phyloP scores from a whole-genome alignment of 2,113 vertebrate species.

The Spheniscus mendiculus region DNA sequence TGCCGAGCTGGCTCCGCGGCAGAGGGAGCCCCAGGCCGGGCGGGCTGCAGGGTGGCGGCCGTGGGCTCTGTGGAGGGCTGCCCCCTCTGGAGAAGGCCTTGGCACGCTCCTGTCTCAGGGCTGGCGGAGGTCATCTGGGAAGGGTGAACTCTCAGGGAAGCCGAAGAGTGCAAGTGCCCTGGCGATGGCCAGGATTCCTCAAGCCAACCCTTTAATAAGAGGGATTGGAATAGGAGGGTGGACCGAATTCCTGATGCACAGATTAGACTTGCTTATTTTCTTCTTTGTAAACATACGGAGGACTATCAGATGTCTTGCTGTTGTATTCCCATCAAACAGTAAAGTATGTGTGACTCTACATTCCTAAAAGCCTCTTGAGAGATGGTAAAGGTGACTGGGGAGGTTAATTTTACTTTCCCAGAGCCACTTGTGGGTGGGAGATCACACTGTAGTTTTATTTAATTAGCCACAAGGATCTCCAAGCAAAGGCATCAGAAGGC shows the following conservation, averaged over 20 bases:
- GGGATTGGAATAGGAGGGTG: background rate
- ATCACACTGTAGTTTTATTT: background rate
- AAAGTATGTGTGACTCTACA: background rate
- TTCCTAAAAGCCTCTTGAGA: background rate
- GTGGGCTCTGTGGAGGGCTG: accelerated
- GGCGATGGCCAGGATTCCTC: background rate
- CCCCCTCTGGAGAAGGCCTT: no score
- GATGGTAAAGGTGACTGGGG: background rate
- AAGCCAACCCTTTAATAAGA: background rate
- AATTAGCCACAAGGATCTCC: background rate
- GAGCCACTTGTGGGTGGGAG: background rate
- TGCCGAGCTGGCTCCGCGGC: background rate
- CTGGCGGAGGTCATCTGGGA: background rate
- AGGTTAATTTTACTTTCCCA: background rate
- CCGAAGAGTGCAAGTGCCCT: background rate
- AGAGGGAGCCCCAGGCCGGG: accelerated
- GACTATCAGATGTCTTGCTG: background rate
- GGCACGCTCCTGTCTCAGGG: accelerated
- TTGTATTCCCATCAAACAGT: background rate
- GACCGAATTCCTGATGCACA: background rate
- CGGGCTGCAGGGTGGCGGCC: no score
- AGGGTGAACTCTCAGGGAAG: background rate
- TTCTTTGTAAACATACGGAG: background rate
- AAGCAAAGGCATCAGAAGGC: background rate
- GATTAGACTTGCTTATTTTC: background rate